Evolutionary conservation across 2,113 vertebrate species (phyloP).

Genomic region (Catagonus wagneri): DNA sequence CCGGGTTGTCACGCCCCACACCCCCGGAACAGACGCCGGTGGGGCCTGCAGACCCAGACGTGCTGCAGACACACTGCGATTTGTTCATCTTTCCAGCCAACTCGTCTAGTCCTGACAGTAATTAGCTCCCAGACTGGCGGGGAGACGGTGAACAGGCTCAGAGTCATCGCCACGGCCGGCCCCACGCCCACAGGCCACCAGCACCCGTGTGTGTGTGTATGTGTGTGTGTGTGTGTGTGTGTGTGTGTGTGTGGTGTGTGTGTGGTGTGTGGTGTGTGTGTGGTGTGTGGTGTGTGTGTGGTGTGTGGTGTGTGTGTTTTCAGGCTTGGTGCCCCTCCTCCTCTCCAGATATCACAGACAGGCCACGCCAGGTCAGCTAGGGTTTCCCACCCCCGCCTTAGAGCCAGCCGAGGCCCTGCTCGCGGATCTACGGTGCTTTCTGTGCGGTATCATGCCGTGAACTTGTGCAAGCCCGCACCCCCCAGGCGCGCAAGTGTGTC

Average conservation of each 20-base stretch:
- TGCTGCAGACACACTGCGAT: constrained; percentile 61
- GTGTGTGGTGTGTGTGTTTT: too few species aligned
- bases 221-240: neutral
- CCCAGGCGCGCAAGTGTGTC: neutral
- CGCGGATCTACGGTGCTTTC: neutral
- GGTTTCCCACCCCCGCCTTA: neutral
- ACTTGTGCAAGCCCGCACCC: neutral
- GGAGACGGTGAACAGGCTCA: constrained; percentile 59
- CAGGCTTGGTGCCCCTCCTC: neutral
- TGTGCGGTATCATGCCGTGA: neutral
- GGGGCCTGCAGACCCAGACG: constrained; percentile 43
- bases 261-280: too few species aligned
- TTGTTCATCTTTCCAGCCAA: constrained; percentile 66
- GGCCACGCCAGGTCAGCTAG: neutral
- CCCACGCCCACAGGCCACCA: constrained; percentile 66
- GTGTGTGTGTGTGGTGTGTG: too few species aligned
- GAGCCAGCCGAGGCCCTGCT: neutral
- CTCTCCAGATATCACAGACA: neutral
- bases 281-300: too few species aligned
- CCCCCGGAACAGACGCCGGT: neutral
- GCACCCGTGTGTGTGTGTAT: neutral
- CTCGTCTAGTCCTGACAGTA: constrained; percentile 60
- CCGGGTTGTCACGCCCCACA: neutral
- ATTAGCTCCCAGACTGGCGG: constrained; percentile 80
- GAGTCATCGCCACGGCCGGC: constrained; percentile 44